Base-by-base conservation (phyloP, 2,888 invertebrate genomes). In the Catocala fraxini region DNA sequence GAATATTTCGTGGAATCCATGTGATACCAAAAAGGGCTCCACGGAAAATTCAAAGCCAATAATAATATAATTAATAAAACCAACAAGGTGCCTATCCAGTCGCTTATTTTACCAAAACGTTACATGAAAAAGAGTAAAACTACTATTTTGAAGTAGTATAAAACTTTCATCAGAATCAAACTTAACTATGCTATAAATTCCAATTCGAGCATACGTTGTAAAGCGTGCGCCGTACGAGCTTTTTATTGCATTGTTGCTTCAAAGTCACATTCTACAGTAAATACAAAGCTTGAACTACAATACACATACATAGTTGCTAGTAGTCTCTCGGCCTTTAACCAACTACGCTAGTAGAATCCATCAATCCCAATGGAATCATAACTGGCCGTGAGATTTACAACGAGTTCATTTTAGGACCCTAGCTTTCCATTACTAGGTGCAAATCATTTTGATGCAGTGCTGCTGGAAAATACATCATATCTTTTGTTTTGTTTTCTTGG, bases 161-260 rank as follows among this genome's bases (percentile, higher is more conserved):
- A 46, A 45, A 55, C 49, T 60, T 45, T 48, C 60, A 43, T 60
- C 2, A 25, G 35, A 55, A 49, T 61, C 41, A 51, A 51, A 47
- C 33, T 45, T 55, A 33, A 56, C 13, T 48, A 15, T 10, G 39
- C 45, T 41, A 34, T 56, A 56, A 62, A 47, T 62, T 62, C 15
- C 47, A 46, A 56, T 56, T 61, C 43, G 47, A 43, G 41, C 11
- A 52, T 56, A 56, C 15, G 51, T 54, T 47, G 34, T 61, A 62
- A 62, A 56, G 15, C 42, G 13, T 5, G 10, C 41, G 46, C 5
- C 15, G 42, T 47, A 47, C 46, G 51, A 56, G 41, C 56, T 46
- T 56, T 52, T 51, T 61, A 61, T 9, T 64, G 48, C 52, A 5
- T n/a, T 55, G 52, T 52, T 15, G 47, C 13, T 64, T 59, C 56